phyloP scores from a whole-genome alignment of 2,888 invertebrate genomes.

The Micoletzkya japonica region DNA sequence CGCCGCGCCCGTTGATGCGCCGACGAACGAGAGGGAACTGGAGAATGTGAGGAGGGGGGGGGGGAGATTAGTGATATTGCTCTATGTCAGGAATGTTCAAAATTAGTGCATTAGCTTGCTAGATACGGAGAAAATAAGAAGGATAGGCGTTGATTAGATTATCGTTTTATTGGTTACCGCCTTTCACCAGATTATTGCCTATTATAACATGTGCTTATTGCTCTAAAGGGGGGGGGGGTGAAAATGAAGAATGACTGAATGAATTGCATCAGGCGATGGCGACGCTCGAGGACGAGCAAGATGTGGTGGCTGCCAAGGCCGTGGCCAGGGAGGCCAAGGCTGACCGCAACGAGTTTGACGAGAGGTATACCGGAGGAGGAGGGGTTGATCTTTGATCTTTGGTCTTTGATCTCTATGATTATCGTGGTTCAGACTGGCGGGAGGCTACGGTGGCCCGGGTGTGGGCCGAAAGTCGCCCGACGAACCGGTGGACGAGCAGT shows the following conservation, averaged over 20 bases:
- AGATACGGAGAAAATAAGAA: neutral
- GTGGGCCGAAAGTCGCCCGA: neutral
- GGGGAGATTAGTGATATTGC: too few relatives aligned
- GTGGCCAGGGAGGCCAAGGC: conserved; percentile 53
- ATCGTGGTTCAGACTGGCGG: neutral
- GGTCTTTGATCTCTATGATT: neutral
- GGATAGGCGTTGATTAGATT: too few relatives aligned
- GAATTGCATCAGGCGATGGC: conserved; percentile 56
- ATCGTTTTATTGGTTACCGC: too few relatives aligned
- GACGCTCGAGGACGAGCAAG: conserved; percentile 58
- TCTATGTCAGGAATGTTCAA: too few relatives aligned
- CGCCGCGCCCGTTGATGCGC: conserved; percentile 34
- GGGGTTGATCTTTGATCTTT: neutral
- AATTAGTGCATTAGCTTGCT: neutral
- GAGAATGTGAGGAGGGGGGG: conserved; percentile 37
- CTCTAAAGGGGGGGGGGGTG: too few relatives aligned
- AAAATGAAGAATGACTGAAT: too few relatives aligned
- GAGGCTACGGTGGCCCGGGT: too few relatives aligned
- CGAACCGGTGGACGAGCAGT: conserved; percentile 15
- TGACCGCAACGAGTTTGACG: conserved; percentile 48
- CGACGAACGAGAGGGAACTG: conserved; percentile 48
- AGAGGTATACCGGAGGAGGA: conserved; percentile 40
- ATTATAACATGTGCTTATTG: neutral
- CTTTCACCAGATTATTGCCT: too few relatives aligned
- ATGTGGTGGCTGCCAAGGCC: conserved; percentile 54